These are phyloP conservation scores for Proteles cristata DNA, from an alignment of 2,113 vertebrate genomes.

Conservation along the genomic window DNA sequence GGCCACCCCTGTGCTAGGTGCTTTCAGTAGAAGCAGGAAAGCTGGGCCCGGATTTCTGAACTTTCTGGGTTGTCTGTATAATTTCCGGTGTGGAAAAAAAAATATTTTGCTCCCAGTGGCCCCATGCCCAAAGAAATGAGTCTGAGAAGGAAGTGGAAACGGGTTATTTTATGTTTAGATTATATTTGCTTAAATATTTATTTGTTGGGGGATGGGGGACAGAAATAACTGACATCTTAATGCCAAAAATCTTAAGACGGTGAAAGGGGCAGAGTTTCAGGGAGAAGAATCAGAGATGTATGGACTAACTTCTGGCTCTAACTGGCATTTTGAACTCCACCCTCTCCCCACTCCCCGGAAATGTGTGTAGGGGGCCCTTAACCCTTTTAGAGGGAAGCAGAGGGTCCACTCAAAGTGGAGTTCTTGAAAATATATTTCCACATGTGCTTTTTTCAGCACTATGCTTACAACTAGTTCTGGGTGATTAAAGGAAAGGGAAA, in stretches of 20 bases:
- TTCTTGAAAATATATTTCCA: slow-evolving; percentile 81
- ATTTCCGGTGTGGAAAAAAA: slow-evolving; percentile 74
- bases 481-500: slow-evolving; percentile 71
- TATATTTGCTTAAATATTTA: slow-evolving; percentile 88
- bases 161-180: slow-evolving; percentile 87
- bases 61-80: slow-evolving; percentile 73
- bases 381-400: slow-evolving; percentile 63
- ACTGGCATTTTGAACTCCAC: slow-evolving; percentile 75
- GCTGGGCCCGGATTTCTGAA: slow-evolving; percentile 75
- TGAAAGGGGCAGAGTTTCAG: slow-evolving; percentile 50
- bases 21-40: slow-evolving; percentile 71
- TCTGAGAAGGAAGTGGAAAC: slow-evolving; percentile 84
- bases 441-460: slow-evolving; percentile 75
- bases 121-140: slow-evolving; percentile 81
- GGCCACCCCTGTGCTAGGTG: slow-evolving; percentile 44
- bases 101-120: slow-evolving; percentile 44
- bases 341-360: slow-evolving; percentile 49
- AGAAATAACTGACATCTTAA: slow-evolving; percentile 78
- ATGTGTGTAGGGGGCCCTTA: slow-evolving; percentile 60
- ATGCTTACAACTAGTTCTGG: slow-evolving; percentile 80
- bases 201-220: slow-evolving; percentile 79
- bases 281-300: slow-evolving; percentile 54
- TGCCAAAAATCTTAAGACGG: slow-evolving; percentile 80
- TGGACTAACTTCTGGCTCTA: slow-evolving; percentile 74
- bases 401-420: slow-evolving; percentile 66